Evolutionary conservation across 2,888 invertebrate species (phyloP).

Genomic region (Petrolisthes cinctipes): DNA sequence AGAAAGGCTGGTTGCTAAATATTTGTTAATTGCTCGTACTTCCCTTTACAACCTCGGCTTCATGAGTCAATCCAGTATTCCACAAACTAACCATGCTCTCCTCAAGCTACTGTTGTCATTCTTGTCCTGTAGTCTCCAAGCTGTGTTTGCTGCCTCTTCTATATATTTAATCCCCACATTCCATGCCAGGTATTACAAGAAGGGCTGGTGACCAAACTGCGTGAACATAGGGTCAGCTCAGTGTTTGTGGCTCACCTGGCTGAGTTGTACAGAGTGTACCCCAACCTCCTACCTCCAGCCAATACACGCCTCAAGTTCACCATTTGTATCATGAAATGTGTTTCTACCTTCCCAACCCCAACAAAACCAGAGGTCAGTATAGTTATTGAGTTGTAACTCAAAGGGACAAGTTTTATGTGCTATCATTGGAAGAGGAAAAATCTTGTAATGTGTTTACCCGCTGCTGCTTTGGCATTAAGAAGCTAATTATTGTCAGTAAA

Average conservation of each 20-base stretch:
- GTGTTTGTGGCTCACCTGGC: conserved; percentile 48
- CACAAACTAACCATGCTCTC: too few relatives aligned
- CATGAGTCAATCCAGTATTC: too few relatives aligned
- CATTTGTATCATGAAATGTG: conserved; percentile 57
- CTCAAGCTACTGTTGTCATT: not conserved
- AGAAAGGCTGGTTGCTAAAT: too few relatives aligned
- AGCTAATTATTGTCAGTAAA: not conserved
- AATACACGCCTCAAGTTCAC: conserved; percentile 55
- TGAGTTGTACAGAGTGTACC: conserved; percentile 53
- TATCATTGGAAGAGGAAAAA: not conserved
- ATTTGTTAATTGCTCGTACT: too few relatives aligned
- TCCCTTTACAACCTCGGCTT: too few relatives aligned
- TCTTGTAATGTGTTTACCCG: not conserved
- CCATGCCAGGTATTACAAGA: conserved; percentile 40
- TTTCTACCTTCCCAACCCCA: conserved; percentile 61
- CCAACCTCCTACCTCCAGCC: conserved; percentile 49
- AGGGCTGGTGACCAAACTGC: conserved; percentile 42
- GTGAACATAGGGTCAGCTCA: conserved; percentile 53
- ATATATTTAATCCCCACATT: too few relatives aligned
- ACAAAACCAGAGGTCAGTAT: conserved; percentile 54
- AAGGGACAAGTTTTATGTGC: not conserved
- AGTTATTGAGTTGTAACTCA: not conserved
- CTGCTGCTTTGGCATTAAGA: not conserved
- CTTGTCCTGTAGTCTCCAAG: not conserved
- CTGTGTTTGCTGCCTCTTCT: too few relatives aligned